A percentile compares a stretch with the other conserved stretches of the same genome.
Evolutionary conservation across 2,113 vertebrate genomes (phyloP).

Genomic region (Eleginops maclovinus): DNA sequence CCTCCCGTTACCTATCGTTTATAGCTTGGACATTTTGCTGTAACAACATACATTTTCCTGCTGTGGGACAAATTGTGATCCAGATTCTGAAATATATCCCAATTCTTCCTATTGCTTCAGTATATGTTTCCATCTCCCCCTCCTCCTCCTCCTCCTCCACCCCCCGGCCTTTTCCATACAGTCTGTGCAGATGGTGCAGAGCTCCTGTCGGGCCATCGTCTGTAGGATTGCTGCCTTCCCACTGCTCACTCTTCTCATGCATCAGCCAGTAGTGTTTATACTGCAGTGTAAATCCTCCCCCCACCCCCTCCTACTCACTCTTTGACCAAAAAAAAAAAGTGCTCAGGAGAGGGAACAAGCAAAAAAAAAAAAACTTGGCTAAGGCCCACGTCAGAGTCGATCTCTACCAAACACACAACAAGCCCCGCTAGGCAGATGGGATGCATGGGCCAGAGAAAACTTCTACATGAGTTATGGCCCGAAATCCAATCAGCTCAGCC

Average conservation of each 20-base stretch:
- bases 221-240: conserved; percentile 39
- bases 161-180: neutral
- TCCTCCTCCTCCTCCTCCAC: neutral
- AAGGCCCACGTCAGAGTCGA: neutral
- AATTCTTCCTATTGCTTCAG: neutral
- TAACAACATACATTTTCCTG: too few relatives aligned
- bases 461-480: conserved; percentile 25
- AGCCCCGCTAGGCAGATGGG: conserved; percentile 27
- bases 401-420: conserved; percentile 42
- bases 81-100: neutral
- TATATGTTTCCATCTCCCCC: neutral
- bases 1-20: too few relatives aligned
- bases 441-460: conserved; percentile 32
- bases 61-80: too few relatives aligned
- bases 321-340: conserved; percentile 39
- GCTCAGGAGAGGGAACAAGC: conserved; percentile 33
- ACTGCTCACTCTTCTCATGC: conserved; percentile 36
- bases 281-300: conserved; percentile 31
- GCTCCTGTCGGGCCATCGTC: conserved; percentile 33
- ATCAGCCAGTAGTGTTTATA: conserved; percentile 49
- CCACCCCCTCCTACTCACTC: neutral
- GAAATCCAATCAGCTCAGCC: conserved; percentile 31
- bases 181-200: conserved; percentile 47
- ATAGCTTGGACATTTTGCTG: too few relatives aligned
- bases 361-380: conserved; percentile 60